These are phyloP conservation scores for Campoplex nolae DNA, from an alignment of 2,888 invertebrate genomes.

Conservation along the genomic window DNA sequence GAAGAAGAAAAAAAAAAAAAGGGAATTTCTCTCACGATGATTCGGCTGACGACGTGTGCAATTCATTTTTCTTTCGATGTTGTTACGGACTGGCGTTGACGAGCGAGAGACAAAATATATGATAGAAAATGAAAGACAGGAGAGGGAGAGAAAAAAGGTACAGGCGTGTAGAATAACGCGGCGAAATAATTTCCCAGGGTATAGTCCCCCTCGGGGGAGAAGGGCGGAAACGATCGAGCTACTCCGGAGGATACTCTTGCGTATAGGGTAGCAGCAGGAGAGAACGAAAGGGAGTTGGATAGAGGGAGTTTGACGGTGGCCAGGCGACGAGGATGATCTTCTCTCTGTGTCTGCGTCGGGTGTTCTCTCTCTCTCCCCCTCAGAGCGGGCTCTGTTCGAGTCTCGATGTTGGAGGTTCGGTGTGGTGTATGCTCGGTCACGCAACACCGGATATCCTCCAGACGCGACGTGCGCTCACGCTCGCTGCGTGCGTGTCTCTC, in stretches of 20 bases:
- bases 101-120: neutral
- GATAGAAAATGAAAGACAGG: neutral
- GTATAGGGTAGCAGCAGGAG: constrained; percentile 3
- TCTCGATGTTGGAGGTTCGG: constrained; percentile 34
- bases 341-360: no score
- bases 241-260: constrained; percentile 55
- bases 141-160: neutral
- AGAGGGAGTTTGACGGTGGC: constrained; percentile 47
- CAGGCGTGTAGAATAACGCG: neutral
- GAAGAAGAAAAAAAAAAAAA: no score
- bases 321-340: constrained; percentile 40
- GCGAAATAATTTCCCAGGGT: constrained; percentile 55
- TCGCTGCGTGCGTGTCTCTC: constrained; percentile 66
- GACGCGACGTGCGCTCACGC: constrained; percentile 78
- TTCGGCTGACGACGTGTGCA: no score
- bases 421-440: constrained; percentile 72
- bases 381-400: constrained; percentile 2
- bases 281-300: constrained; percentile 43
- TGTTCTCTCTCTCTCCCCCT: neutral
- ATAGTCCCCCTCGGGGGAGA: constrained; percentile 31
- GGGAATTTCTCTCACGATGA: no score
- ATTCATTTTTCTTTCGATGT: no score
- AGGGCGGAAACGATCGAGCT: constrained; percentile 56
- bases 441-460: constrained; percentile 83
- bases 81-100: neutral